Conservation (phyloP, 2,888 invertebrate genomes). For the Drosophila rellima region DNA sequence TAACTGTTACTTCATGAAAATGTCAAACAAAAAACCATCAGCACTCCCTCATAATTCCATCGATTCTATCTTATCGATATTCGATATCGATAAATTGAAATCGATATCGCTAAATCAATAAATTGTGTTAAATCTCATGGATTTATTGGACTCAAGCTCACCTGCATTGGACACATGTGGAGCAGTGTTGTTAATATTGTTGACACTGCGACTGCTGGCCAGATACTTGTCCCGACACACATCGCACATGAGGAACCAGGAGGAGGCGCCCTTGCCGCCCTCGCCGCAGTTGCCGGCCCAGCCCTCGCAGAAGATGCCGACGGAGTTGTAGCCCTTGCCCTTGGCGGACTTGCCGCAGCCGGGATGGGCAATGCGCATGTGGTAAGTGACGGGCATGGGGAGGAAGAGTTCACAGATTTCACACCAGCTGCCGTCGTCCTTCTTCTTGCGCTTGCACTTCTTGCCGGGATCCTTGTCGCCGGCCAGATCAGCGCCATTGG, state of each 20-base stretch:
- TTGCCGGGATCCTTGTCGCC: slow-evolving; percentile 82
- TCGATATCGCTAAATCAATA: no score
- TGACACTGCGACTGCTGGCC: slow-evolving; percentile 83
- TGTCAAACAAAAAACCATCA: no score
- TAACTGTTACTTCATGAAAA: no score
- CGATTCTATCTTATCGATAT: neutral
- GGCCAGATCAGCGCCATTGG: slow-evolving; percentile 31
- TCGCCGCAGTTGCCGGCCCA: slow-evolving; percentile 96
- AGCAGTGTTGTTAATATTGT: slow-evolving; percentile 82
- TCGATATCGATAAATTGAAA: neutral
- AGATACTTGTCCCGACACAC: slow-evolving; percentile 92
- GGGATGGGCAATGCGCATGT: slow-evolving; percentile 95
- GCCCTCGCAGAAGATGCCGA: slow-evolving; percentile 94
- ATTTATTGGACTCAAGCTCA: slow-evolving; percentile 27
- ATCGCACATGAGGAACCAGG: slow-evolving; percentile 97
- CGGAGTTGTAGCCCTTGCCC: slow-evolving; percentile 96
- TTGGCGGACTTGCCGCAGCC: slow-evolving; percentile 95
- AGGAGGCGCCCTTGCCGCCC: slow-evolving; percentile 91
- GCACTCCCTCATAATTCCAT: neutral
- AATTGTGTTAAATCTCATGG: no score
- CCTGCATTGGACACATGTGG: slow-evolving; percentile 78
- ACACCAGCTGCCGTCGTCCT: slow-evolving; percentile 88
- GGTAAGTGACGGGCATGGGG: slow-evolving; percentile 93
- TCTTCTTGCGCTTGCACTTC: slow-evolving; percentile 84
- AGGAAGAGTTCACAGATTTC: slow-evolving; percentile 94